A percentile compares a stretch with the other conserved stretches of the same genome.
These are phyloP conservation scores for Acromyrmex heyeri DNA, from an alignment of 1,140 invertebrate species.

Conservation along the genomic window DNA sequence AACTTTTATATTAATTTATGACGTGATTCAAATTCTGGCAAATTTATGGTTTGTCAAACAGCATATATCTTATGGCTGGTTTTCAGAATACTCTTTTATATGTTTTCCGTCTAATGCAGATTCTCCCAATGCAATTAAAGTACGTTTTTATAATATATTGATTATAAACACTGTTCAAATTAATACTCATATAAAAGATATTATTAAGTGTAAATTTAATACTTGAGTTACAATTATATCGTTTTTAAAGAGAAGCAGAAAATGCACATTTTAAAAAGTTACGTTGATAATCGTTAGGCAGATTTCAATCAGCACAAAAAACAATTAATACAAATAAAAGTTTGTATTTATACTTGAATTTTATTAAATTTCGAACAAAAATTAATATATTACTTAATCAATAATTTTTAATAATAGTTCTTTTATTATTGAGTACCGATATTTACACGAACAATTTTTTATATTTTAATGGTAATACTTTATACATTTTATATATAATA, in stretches of 20 bases:
- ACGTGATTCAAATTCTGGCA: constrained; percentile 87
- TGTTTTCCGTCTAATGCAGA: not conserved
- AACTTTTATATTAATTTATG: constrained; percentile 87
- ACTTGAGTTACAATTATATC: not conserved
- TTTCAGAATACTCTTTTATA: constrained; percentile 54
- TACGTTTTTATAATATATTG: constrained; percentile 9
- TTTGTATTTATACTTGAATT: not conserved
- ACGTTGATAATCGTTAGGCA: not conserved
- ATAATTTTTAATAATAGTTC: no score
- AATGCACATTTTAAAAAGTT: not conserved
- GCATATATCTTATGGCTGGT: constrained; percentile 65
- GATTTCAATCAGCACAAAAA: not conserved
- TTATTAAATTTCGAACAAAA: no score
- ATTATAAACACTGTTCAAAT: not conserved
- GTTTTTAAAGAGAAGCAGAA: not conserved
- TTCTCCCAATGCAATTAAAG: not conserved
- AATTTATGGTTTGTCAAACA: constrained; percentile 85
- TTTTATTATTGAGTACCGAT: not conserved
- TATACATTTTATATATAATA: not conserved
- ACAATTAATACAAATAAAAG: not conserved
- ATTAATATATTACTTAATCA: no score
- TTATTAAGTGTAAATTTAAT: not conserved
- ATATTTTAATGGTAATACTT: not conserved
- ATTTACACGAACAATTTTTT: no score
- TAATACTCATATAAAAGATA: constrained; percentile 5